phyloP scores from a whole-genome alignment of 2,113 vertebrate species.

The Motacilla tschutschensis region DNA sequence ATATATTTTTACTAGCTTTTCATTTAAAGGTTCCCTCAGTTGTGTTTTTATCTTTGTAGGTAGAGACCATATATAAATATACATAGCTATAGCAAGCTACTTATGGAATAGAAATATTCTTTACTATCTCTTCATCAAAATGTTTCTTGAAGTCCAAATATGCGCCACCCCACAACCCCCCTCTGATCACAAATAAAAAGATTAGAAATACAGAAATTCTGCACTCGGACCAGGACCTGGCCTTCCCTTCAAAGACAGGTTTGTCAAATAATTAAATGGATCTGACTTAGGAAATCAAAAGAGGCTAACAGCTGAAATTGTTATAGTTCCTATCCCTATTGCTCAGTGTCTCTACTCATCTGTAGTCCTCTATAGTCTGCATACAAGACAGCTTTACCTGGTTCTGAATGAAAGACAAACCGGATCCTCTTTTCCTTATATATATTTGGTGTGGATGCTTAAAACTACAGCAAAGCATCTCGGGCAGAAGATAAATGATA shows the following conservation, averaged over 20 bases:
- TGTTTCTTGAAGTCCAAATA: neutral
- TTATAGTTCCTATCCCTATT: neutral
- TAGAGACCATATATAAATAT: neutral
- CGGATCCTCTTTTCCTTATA: neutral
- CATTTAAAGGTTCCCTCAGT: neutral
- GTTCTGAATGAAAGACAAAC: neutral
- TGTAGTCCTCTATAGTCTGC: neutral
- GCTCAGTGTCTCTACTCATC: neutral
- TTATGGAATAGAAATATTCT: neutral
- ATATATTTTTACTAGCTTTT: neutral
- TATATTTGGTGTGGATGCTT: neutral
- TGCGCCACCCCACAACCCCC: fast-evolving
- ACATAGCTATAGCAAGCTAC: neutral
- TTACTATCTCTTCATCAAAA: neutral
- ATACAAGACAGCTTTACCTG: neutral
- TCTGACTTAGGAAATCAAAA: neutral
- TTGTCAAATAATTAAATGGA: neutral
- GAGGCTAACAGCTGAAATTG: neutral
- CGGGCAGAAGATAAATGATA: neutral
- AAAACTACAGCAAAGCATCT: neutral
- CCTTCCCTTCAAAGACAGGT: neutral
- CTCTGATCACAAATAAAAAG: neutral
- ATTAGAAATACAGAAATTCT: neutral
- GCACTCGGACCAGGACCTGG: neutral
- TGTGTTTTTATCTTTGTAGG: neutral